Percentiles rank a stretch among this genome's conserved stretches.
Evolutionary conservation across 2,888 invertebrate genomes (phyloP).

Genomic region (Eucriotettix oculatus): DNA sequence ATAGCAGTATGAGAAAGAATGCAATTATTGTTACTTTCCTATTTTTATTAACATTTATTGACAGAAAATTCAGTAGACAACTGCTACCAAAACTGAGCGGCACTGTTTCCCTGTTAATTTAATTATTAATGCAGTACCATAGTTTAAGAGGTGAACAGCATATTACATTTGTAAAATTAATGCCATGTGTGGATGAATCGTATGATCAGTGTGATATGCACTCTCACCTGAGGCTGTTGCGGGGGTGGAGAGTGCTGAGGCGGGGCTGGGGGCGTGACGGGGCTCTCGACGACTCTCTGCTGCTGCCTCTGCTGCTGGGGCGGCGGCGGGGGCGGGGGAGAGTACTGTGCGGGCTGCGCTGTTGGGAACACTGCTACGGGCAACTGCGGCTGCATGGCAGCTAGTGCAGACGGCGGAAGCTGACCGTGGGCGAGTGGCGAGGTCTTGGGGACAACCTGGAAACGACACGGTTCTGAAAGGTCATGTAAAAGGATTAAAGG

Average conservation of each 20-base stretch:
- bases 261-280: slow-evolving; percentile 13
- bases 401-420: slow-evolving; percentile 44
- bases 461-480: not conserved
- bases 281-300: slow-evolving; percentile 16
- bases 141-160: too few species aligned
- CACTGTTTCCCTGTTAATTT: too few species aligned
- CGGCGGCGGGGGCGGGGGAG: slow-evolving; percentile 21
- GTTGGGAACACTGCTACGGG: slow-evolving; percentile 44
- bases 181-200: too few species aligned
- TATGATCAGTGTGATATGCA: too few species aligned
- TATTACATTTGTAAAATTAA: too few species aligned
- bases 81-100: too few species aligned
- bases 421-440: slow-evolving; percentile 14
- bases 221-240: not conserved
- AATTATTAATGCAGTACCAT: too few species aligned
- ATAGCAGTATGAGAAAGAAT: too few species aligned
- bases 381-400: slow-evolving; percentile 42
- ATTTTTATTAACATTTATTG: too few species aligned
- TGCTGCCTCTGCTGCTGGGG: slow-evolving; percentile 11
- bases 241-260: slow-evolving; percentile 11
- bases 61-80: too few species aligned
- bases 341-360: slow-evolving; percentile 22
- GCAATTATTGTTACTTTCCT: too few species aligned
- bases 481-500: too few species aligned
- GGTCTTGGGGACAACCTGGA: slow-evolving; percentile 2